A percentile compares a stretch with the other conserved stretches of the same genome.
phyloP scores from a whole-genome alignment of 1,140 invertebrate species.

The Drosophila lowei region DNA sequence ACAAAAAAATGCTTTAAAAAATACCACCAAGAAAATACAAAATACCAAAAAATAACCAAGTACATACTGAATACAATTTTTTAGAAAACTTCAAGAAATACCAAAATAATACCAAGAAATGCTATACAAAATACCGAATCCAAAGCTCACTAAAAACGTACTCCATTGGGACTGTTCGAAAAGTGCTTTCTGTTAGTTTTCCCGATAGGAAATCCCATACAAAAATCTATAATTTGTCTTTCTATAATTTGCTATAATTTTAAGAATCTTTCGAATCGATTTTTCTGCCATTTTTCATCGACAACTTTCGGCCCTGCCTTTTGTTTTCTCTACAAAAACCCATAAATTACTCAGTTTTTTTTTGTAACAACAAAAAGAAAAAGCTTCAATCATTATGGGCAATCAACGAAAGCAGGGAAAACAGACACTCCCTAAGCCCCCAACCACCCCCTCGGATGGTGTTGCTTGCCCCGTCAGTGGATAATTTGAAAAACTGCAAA shows the following conservation, averaged over 20 bases:
- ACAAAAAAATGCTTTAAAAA: too few relatives aligned
- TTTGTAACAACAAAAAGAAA: not conserved
- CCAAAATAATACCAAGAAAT: too few relatives aligned
- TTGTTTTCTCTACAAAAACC: constrained; percentile 7
- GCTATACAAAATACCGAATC: too few relatives aligned
- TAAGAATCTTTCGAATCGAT: not conserved
- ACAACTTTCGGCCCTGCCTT: not conserved
- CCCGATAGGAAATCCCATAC: constrained; percentile 8
- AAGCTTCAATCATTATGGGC: constrained; percentile 30
- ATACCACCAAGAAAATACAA: too few relatives aligned
- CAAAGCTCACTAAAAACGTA: too few relatives aligned
- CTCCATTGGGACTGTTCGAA: too few relatives aligned
- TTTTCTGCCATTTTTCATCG: too few relatives aligned
- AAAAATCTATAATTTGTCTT: not conserved
- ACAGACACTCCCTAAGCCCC: constrained; percentile 16
- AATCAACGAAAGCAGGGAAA: constrained; percentile 38
- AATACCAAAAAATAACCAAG: too few relatives aligned
- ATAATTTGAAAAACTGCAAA: constrained; percentile 3
- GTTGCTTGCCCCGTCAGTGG: not conserved
- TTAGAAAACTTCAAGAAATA: too few relatives aligned
- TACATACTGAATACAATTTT: too few relatives aligned
- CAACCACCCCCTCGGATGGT: too few relatives aligned
- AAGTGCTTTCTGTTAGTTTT: not conserved
- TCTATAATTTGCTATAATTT: not conserved
- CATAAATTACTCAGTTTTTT: constrained; percentile 13